phyloP scores from a whole-genome alignment of 2,113 vertebrate genomes.

The Cephalopholis sonnerati region DNA sequence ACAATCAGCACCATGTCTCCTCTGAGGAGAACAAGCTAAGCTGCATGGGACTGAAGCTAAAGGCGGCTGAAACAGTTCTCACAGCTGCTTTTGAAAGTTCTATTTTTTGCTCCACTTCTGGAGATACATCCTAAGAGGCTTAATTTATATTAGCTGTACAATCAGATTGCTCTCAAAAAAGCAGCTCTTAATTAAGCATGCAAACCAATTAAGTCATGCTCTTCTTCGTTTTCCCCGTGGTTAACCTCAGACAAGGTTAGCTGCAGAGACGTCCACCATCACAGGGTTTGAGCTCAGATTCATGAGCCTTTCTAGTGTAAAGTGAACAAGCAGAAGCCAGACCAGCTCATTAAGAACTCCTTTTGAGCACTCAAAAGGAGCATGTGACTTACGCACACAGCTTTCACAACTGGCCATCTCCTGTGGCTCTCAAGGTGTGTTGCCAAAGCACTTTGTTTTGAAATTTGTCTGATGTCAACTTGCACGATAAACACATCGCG shows the following conservation, averaged over 20 bases:
- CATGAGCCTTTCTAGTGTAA: not conserved
- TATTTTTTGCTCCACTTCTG: conserved; percentile 63
- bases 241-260: conserved; percentile 61
- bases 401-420: not conserved
- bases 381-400: conserved; percentile 2
- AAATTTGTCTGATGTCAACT: not conserved
- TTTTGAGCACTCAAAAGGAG: not conserved
- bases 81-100: conserved; percentile 55
- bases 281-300: conserved; percentile 14
- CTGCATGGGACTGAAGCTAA: conserved; percentile 38
- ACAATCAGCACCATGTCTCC: conserved; percentile 55
- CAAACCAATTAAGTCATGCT: conserved; percentile 66
- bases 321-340: conserved; percentile 11
- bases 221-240: conserved; percentile 46
- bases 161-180: conserved; percentile 75
- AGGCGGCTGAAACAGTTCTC: conserved; percentile 54
- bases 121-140: conserved; percentile 72
- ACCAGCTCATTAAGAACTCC: not conserved
- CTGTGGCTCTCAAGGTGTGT: not conserved
- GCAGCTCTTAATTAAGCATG: conserved; percentile 62
- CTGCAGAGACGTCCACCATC: not conserved
- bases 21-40: conserved; percentile 47
- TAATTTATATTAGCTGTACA: conserved; percentile 68
- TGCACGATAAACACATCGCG: too few species aligned
- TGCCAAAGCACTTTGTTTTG: not conserved